These are phyloP conservation scores for Panzeria rudis DNA, from an alignment of 2,888 invertebrate genomes.

Conservation along the genomic window DNA sequence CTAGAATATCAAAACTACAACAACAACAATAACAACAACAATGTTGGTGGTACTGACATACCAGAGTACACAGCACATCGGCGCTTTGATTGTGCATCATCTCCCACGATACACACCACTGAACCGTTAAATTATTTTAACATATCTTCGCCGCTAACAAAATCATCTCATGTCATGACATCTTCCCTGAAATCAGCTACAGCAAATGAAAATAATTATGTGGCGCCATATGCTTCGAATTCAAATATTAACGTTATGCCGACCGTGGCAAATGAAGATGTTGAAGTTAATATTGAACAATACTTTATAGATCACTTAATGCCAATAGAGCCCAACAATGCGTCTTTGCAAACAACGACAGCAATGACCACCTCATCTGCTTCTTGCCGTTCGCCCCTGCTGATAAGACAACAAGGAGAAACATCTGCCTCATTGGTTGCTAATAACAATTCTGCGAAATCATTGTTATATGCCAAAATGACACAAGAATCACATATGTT, in stretches of 20 bases:
- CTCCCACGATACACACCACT: constrained; percentile 80
- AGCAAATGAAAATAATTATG: constrained; percentile 61
- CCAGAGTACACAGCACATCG: constrained; percentile 43
- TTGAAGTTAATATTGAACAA: constrained; percentile 80
- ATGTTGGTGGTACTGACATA: constrained; percentile 52
- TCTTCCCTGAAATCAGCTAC: constrained; percentile 37
- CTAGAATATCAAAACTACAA: constrained; percentile 67
- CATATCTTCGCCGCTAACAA: constrained; percentile 64
- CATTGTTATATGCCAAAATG: constrained; percentile 50
- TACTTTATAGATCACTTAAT: constrained; percentile 83
- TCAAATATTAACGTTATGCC: constrained; percentile 69
- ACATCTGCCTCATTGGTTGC: constrained; percentile 40
- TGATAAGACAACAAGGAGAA: constrained; percentile 21
- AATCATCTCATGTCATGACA: constrained; percentile 55
- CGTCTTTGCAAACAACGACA: constrained; percentile 61
- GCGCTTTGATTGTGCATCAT: constrained; percentile 66
- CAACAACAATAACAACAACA: constrained; percentile 67
- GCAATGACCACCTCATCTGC: constrained; percentile 46
- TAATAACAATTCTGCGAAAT: constrained; percentile 63
- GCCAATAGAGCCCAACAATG: constrained; percentile 77
- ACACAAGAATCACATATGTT: constrained; percentile 47
- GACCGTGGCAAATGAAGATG: constrained; percentile 81
- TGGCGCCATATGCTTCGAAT: constrained; percentile 59
- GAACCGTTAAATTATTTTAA: constrained; percentile 82
- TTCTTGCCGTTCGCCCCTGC: not conserved